phyloP scores from a whole-genome alignment of 2,797 vertebrate genomes.

The Oreochromis mossambicus region DNA sequence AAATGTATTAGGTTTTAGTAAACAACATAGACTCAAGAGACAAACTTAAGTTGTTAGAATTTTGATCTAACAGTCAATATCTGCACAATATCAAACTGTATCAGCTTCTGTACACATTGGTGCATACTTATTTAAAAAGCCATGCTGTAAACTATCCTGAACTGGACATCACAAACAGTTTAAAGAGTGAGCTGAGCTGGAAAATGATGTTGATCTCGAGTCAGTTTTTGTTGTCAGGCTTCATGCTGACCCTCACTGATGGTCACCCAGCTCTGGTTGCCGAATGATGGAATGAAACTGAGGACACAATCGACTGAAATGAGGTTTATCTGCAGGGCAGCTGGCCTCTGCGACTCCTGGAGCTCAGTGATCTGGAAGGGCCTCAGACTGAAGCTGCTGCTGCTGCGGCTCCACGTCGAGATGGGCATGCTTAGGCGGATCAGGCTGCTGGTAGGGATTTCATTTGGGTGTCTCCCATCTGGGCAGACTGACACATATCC shows the following conservation, averaged over 20 bases:
- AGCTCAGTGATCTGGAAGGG: slow-evolving; percentile 16
- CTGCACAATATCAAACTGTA: background rate
- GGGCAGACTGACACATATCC: background rate
- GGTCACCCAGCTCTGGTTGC: background rate
- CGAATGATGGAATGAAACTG: background rate
- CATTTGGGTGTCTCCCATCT: background rate
- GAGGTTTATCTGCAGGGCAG: slow-evolving; percentile 12
- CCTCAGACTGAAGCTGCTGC: background rate
- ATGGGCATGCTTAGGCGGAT: background rate
- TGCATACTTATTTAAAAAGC: background rate
- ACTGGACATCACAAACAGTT: background rate
- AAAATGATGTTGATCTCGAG: background rate
- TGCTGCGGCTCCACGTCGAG: background rate
- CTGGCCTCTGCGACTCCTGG: background rate
- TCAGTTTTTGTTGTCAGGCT: background rate
- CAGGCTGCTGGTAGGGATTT: background rate
- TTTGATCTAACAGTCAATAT: rapidly evolving
- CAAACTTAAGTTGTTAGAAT: rapidly evolving
- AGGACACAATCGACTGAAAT: slow-evolving; percentile 1
- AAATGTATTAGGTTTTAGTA: rapidly evolving
- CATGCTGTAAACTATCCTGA: background rate
- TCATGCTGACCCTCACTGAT: background rate
- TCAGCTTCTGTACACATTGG: background rate
- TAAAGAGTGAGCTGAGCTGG: background rate
- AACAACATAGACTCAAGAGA: background rate